Evolutionary conservation across 1,140 invertebrate genomes (phyloP).

Genomic region (Hylaeus volcanicus): DNA sequence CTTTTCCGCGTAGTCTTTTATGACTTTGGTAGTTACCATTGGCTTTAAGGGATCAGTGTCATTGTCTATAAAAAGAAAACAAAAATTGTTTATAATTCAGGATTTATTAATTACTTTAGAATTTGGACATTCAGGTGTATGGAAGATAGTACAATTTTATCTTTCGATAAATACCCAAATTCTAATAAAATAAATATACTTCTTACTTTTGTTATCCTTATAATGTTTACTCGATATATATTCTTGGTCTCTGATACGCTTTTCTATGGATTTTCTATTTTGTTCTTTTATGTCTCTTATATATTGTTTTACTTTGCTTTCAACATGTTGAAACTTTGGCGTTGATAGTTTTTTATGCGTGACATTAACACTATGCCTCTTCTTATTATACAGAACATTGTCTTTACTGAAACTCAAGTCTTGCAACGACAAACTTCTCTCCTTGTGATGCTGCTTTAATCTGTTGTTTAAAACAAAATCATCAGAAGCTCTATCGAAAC

Average conservation of each 20-base stretch:
- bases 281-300: constrained; percentile 72
- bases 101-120: not conserved
- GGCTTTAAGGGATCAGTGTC: constrained; percentile 28
- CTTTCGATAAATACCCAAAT: constrained; percentile 1
- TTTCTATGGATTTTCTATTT: constrained; percentile 61
- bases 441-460: constrained; percentile 66
- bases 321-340: constrained; percentile 65
- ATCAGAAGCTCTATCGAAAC: constrained; percentile 72
- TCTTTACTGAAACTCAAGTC: constrained; percentile 64
- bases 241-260: constrained; percentile 53
- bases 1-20: constrained; percentile 70
- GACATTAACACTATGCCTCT: constrained; percentile 32
- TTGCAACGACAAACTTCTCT: constrained; percentile 74
- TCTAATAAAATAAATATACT: not conserved
- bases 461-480: constrained; percentile 69
- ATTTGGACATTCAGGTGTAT: not conserved
- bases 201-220: constrained; percentile 54
- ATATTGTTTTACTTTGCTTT: constrained; percentile 76
- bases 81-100: constrained; percentile 13
- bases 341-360: constrained; percentile 34
- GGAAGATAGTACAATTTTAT: not conserved
- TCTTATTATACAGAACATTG: constrained; percentile 26
- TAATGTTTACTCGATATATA: constrained; percentile 35
- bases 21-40: constrained; percentile 46
- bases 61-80: constrained; percentile 28